A percentile compares a stretch with the other conserved stretches of the same genome.
Evolutionary conservation across 2,888 invertebrate species (phyloP).

Genomic region (Bimastos eiseni): DNA sequence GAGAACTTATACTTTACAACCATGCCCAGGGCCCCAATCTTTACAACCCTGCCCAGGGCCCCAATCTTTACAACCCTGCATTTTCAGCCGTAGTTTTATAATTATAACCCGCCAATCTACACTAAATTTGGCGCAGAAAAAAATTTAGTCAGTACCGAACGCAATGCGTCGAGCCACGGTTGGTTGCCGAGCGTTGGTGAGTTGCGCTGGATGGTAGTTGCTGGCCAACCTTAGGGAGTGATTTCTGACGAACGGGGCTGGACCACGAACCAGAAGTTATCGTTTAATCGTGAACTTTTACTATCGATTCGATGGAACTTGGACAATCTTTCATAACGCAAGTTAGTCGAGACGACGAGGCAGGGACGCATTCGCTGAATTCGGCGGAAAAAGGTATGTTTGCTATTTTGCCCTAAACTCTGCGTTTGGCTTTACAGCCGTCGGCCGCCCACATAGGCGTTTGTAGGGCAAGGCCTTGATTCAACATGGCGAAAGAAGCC

Average conservation of each 20-base stretch:
- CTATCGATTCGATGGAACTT: constrained; percentile 13
- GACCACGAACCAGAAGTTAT: constrained; percentile 7
- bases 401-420: not conserved
- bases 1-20: not conserved
- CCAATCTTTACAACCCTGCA: too few relatives aligned
- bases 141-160: not conserved
- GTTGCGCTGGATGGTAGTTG: not conserved
- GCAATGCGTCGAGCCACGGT: not conserved
- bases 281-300: not conserved
- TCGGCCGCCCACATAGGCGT: constrained; percentile 10
- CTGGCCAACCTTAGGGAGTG: constrained; percentile 13
- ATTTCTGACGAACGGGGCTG: not conserved
- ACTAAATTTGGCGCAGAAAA: not conserved
- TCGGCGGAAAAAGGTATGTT: not conserved
- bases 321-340: constrained; percentile 24
- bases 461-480: constrained; percentile 22
- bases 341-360: constrained; percentile 20
- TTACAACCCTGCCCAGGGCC: too few relatives aligned
- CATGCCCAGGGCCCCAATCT: too few relatives aligned
- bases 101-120: too few relatives aligned
- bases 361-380: not conserved
- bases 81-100: too few relatives aligned
- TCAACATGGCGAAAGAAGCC: constrained; percentile 5
- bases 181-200: not conserved
- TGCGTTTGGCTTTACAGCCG: not conserved